Evolutionary conservation across 2,888 invertebrate species (phyloP).

Genomic region (Carcina quercana): DNA sequence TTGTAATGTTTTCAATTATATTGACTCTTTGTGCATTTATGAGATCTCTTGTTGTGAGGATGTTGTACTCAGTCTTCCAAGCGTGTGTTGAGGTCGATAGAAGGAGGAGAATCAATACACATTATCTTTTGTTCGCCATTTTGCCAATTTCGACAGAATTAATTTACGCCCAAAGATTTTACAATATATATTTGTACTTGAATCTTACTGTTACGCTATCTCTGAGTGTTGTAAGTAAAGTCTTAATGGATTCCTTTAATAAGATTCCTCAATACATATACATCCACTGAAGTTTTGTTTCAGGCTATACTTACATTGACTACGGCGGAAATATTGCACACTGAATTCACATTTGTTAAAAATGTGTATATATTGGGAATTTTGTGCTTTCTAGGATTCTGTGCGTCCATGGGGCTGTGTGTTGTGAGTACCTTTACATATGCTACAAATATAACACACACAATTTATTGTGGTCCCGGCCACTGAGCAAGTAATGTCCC

Average conservation of each 20-base stretch:
- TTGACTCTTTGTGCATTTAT: constrained; percentile 34
- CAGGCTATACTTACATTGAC: constrained; percentile 42
- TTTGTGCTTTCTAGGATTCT: constrained; percentile 42
- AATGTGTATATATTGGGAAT: constrained; percentile 46
- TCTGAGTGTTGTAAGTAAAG: constrained; percentile 31
- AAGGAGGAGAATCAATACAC: constrained; percentile 21
- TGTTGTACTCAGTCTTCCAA: constrained; percentile 29
- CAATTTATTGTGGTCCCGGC: too few relatives aligned
- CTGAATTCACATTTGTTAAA: constrained; percentile 42
- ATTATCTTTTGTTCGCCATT: constrained; percentile 40
- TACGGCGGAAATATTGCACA: constrained; percentile 41
- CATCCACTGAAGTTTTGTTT: constrained; percentile 16
- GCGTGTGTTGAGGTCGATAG: constrained; percentile 27
- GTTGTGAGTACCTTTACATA: constrained; percentile 39
- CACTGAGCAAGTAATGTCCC: too few relatives aligned
- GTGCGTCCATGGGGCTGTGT: constrained; percentile 26
- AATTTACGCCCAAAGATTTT: constrained; percentile 36
- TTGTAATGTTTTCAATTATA: constrained; percentile 35
- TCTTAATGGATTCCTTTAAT: background rate
- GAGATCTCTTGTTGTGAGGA: constrained; percentile 39
- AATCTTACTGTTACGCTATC: too few relatives aligned
- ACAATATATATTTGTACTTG: constrained; percentile 40
- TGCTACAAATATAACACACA: too few relatives aligned
- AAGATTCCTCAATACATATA: too few relatives aligned
- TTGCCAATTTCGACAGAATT: constrained; percentile 46